Evolutionary conservation across 2,888 invertebrate genomes (phyloP), one percentile per base, ranked within the genome.

Genomic region (Drosophila nr. perissopoda): DNA sequence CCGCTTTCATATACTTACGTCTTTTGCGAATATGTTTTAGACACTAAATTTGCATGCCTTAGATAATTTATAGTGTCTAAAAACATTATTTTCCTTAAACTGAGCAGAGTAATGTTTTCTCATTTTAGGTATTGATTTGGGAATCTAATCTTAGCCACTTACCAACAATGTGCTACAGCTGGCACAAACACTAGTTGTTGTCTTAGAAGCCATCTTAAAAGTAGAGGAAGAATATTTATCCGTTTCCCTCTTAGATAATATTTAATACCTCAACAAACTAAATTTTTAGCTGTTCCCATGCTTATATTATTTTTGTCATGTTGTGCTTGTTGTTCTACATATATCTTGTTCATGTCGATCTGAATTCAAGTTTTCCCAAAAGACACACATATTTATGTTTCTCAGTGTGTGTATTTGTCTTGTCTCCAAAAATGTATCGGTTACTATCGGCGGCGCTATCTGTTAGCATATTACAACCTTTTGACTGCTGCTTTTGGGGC

Each of bases 341-440:
- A 36, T 62, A 40, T 51, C 25, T 68, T 65, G 58, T 59, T 56
- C 29, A 49, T 64, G 52, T 68, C 68, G 40, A 58, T 65, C 63
- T 67, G 21, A 18, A 59, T 48, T 38, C 60, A 27, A 62, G 66
- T 62, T 68, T 57, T 31, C n/a, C 48, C 61, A 52, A 76, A 53
- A 25, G 33, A 25, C 11, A 38, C 67, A 65, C 58, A 60, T 71
- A 70, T 58, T 62, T 69, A 69, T 74, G 48, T 70, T 60, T 59
- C 1, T n/a, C 60, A 71, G 67, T 21, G 62, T 71, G 49, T 73
- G 65, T 60, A 4, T 36, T 72, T 74, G 51, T 69, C 60, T 63
- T 40, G 63, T 72, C 68, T 76, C 36, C 48, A 56, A 67, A 69
- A 67, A 62, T 76, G 86, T 83, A 83, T 83, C 76, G 68, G 71